These are phyloP conservation scores for Coenobita brevimanus DNA, from an alignment of 1,140 invertebrate genomes.

Conservation along the genomic window DNA sequence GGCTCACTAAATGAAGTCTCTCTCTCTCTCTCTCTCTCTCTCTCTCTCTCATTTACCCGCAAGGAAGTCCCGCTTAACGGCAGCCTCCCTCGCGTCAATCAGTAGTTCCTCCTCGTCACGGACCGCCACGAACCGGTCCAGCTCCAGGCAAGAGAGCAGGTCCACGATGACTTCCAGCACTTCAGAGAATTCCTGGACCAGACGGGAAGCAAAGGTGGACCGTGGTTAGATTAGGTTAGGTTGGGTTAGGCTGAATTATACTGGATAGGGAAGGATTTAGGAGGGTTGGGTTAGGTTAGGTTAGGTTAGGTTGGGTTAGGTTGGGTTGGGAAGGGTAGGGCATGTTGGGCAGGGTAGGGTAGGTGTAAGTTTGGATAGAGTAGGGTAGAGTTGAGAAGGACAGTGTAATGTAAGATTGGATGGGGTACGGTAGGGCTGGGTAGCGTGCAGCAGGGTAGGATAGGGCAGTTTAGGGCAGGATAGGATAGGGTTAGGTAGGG, in stretches of 20 bases:
- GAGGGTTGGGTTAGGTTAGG: not conserved
- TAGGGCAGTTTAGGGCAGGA: too few relatives aligned
- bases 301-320: not conserved
- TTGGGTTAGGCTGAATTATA: too few relatives aligned
- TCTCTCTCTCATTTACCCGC: slow-evolving; percentile 22
- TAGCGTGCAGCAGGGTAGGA: not conserved
- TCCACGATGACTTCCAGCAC: slow-evolving; percentile 23
- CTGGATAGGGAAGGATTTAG: too few relatives aligned
- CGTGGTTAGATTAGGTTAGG: too few relatives aligned
- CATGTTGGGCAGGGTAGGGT: not conserved
- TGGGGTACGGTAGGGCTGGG: too few relatives aligned
- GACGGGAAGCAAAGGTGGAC: too few relatives aligned
- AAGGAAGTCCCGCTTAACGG: slow-evolving; percentile 20
- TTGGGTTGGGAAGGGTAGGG: not conserved
- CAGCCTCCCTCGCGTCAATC: not conserved
- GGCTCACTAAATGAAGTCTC: too few relatives aligned
- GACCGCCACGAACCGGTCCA: slow-evolving; percentile 35
- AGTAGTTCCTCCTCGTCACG: slow-evolving; percentile 35
- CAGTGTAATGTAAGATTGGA: too few relatives aligned
- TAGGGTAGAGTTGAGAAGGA: too few relatives aligned
- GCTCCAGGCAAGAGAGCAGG: slow-evolving; percentile 31
- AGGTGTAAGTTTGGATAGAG: too few relatives aligned
- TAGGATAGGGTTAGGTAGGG: not conserved
- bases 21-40: too few relatives aligned
- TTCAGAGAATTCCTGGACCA: slow-evolving; percentile 38